phyloP scores from a whole-genome alignment of 53 echinoderm and acorn worm genomes.

The Crossaster papposus region DNA sequence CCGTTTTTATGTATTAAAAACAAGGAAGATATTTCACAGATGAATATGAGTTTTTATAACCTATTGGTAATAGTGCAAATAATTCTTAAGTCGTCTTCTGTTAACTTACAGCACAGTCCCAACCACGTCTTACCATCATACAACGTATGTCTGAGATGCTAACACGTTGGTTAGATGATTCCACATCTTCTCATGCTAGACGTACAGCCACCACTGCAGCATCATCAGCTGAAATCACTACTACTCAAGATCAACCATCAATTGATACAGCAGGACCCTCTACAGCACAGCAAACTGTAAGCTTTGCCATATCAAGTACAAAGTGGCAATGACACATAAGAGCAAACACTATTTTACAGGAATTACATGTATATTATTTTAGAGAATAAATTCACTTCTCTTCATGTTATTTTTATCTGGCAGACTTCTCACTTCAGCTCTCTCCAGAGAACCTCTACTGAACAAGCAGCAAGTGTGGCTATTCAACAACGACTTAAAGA shows the following conservation, averaged over 20 bases:
- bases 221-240: conserved; percentile 7
- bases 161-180: conserved; percentile 95
- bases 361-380: not conserved
- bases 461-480: conserved; percentile 28
- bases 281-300: conserved; percentile 31
- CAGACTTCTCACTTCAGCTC: conserved; percentile 39
- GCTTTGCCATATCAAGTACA: not conserved
- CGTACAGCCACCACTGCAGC: conserved; percentile 23
- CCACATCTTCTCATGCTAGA: conserved; percentile 67
- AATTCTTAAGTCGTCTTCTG: not conserved
- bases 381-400: not conserved
- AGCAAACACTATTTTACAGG: not conserved
- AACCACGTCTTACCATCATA: conserved; percentile 83
- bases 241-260: not conserved
- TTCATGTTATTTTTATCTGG: not conserved
- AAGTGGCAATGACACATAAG: not conserved
- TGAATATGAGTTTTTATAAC: too few species aligned
- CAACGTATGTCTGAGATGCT: conserved; percentile 98
- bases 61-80: not conserved
- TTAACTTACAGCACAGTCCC: conserved; percentile 41
- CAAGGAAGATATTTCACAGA: too few species aligned
- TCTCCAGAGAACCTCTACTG: conserved; percentile 48
- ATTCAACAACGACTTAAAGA: conserved; percentile 38
- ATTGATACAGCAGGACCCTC: not conserved
- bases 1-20: too few species aligned